Percentiles rank a stretch among this genome's conserved stretches.
Conservation (phyloP, 1,140 invertebrate genomes). For the Grapholita molesta region DNA sequence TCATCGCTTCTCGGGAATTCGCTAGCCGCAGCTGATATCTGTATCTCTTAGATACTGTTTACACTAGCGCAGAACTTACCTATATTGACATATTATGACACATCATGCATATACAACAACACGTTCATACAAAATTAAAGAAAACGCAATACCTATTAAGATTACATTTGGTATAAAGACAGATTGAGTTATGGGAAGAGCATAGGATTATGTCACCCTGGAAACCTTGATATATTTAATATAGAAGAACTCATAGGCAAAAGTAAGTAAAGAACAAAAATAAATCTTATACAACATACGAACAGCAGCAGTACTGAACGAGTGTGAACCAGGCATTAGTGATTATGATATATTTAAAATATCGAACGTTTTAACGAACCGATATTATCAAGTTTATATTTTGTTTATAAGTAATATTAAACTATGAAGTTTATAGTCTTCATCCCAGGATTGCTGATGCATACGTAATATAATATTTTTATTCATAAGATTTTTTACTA, state of each 20-base stretch:
- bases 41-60: constrained; percentile 27
- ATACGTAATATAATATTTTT: too few species aligned
- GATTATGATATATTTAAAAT: constrained; percentile 1
- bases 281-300: not conserved
- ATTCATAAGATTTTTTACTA: too few species aligned
- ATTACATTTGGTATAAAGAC: too few species aligned
- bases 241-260: too few species aligned
- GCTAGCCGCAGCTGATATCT: constrained; percentile 46
- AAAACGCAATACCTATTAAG: too few species aligned
- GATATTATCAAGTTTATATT: not conserved
- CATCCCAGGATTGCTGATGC: not conserved
- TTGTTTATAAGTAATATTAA: not conserved
- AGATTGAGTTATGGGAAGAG: too few species aligned
- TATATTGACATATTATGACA: constrained; percentile 7
- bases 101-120: not conserved
- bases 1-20: constrained; percentile 41
- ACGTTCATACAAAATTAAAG: too few species aligned
- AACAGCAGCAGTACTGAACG: not conserved
- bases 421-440: not conserved
- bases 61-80: constrained; percentile 25
- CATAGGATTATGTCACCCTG: too few species aligned
- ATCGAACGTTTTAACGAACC: not conserved
- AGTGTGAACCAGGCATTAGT: not conserved
- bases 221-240: too few species aligned
- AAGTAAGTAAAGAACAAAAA: too few species aligned